Percentiles rank a stretch among this genome's conserved stretches.
Evolutionary conservation across 2,888 invertebrate species (phyloP).

Genomic region (Bhutanitis thaidina): DNA sequence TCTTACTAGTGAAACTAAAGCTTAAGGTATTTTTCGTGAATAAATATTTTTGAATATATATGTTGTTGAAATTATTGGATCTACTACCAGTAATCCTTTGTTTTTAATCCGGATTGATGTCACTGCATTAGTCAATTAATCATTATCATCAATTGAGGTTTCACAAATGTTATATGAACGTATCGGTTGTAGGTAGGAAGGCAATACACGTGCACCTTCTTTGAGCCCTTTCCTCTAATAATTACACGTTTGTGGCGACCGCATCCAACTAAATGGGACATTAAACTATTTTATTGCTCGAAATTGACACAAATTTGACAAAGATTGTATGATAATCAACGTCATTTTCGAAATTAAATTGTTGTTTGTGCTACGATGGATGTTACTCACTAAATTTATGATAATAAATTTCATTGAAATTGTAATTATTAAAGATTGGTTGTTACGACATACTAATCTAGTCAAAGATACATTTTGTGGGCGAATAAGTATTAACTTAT

Average conservation of each 20-base stretch:
- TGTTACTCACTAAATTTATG: slow-evolving; percentile 18
- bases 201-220: slow-evolving; percentile 27
- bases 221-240: slow-evolving; percentile 45
- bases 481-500: too few species aligned
- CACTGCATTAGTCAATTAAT: background rate
- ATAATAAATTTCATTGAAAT: background rate
- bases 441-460: too few species aligned
- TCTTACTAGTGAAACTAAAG: too few species aligned
- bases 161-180: too few species aligned
- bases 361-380: slow-evolving; percentile 30
- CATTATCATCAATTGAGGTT: background rate
- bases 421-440: too few species aligned
- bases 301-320: slow-evolving; percentile 76
- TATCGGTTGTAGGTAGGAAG: slow-evolving; percentile 12
- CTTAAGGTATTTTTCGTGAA: too few species aligned
- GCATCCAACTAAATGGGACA: slow-evolving; percentile 75
- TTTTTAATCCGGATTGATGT: too few species aligned
- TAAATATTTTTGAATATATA: too few species aligned
- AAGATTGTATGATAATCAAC: slow-evolving; percentile 66
- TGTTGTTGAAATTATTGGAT: too few species aligned
- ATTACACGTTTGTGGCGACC: slow-evolving; percentile 58
- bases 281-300: slow-evolving; percentile 76
- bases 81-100: too few species aligned
- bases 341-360: slow-evolving; percentile 52
- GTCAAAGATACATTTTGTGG: too few species aligned